Evolutionary conservation across 1,140 invertebrate species (phyloP), one percentile per base, ranked within the genome.

Genomic region (Ceratina calcarata): DNA sequence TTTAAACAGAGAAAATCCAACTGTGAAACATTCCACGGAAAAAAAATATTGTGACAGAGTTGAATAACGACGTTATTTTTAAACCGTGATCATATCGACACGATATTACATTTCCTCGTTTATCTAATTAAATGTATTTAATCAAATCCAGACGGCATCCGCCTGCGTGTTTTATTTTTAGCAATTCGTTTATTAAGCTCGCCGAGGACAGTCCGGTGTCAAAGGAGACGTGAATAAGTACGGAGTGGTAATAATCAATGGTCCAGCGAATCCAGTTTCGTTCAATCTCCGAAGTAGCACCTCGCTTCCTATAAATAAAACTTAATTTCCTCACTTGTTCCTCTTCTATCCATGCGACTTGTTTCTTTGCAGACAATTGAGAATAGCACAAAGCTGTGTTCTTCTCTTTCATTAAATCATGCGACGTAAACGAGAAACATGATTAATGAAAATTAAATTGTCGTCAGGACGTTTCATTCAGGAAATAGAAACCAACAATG

Each of bases 1-100:
- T 7, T 45, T 45, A 45, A 45, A 7, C 37, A 6, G 37, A 8
- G 7, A 10, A 45, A 3, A 7, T n/a, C 37, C 37, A 8, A 20
- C 27, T 15, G 37, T 20, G 20, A 65, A 20, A 37, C n/a, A 45
- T 3, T n/a, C 10, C 0, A 12, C 13, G 62, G 32, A 13, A 15
- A 37, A 37, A 45, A 65, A n/a, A 20, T 6, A 18, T 7, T 37
- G 32, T 37, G 13, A 45, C 10, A 15, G 16, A 16, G 12, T 68
- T n/a, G 22, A 55, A 53, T n/a, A 58, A 69, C 55, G 55, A 32
- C 24, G 27, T 32, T 69, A 69, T 69, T 51, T 69, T 20, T 37
- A 45, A 57, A 12, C 18, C 51, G 16, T n/a, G 67, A 69, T 57
- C 32, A 32, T 32, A 69, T 32, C 67, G 51, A 55, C 1, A n/a